A percentile compares a stretch with the other conserved stretches of the same genome.
phyloP scores from a whole-genome alignment of 2,888 invertebrate genomes.

The Nipponacmea schrenckii region DNA sequence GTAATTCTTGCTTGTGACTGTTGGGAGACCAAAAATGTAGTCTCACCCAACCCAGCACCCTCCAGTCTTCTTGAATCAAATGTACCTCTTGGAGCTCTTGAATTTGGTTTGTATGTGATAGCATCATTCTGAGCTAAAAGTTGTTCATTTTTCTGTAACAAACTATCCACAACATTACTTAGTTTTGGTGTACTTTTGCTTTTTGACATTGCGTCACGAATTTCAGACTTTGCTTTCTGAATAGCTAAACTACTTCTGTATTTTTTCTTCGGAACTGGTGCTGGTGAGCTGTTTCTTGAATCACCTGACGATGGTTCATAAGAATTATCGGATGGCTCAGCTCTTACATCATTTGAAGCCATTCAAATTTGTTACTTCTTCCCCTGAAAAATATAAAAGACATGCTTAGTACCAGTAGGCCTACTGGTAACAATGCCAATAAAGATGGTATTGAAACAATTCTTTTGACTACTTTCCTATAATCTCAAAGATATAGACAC shows the following conservation, averaged over 20 bases:
- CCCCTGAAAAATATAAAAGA: too few species aligned
- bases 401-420: too few species aligned
- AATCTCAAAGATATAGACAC: too few species aligned
- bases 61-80: slow-evolving; percentile 19
- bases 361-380: too few species aligned
- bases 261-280: slow-evolving; percentile 8
- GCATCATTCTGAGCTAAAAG: slow-evolving; percentile 46
- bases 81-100: slow-evolving; percentile 20
- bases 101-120: slow-evolving; percentile 37
- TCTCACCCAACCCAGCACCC: slow-evolving; percentile 4
- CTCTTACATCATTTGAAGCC: too few species aligned
- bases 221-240: background rate
- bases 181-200: slow-evolving; percentile 3
- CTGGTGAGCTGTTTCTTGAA: too few species aligned
- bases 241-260: background rate
- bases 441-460: too few species aligned
- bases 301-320: too few species aligned
- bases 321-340: too few species aligned
- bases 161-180: slow-evolving; percentile 40
- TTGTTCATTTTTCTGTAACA: slow-evolving; percentile 46
- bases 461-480: too few species aligned
- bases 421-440: too few species aligned
- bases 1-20: slow-evolving; percentile 17
- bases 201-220: background rate
- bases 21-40: slow-evolving; percentile 16